Evolutionary conservation across 1,140 invertebrate genomes (phyloP), one percentile per base, ranked within the genome.

Genomic region (Drosophila littoralis): DNA sequence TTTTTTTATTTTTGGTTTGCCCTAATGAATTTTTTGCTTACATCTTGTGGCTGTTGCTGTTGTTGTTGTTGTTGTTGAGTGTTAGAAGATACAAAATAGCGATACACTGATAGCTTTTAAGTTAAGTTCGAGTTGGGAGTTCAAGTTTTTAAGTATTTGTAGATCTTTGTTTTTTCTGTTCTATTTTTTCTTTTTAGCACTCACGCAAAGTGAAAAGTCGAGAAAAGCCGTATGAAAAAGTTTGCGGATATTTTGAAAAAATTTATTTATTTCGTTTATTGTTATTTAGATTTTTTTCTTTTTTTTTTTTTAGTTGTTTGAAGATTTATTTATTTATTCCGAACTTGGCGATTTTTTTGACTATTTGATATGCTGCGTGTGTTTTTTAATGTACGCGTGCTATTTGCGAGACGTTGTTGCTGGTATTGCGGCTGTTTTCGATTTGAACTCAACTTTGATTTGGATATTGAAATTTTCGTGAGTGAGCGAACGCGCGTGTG

Each of bases 371-470:
- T 50, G 67, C 60, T 71, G 77, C 68, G 76, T 67, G 63, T 82
- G 76, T 85, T 88, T 85, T 66, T 88, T 64, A 89, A 89, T 88
- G 78, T 89, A 80, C 84, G 84, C 84, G 84, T 84, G 80, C 81
- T 89, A 65, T 79, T 80, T 90, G 79, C 76, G 81, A 82, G 81
- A 81, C 78, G 90, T 86, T 91, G 90, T 91, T 91, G 90, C 85
- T 91, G 82, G 80, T 91, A 77, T 91, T 91, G 82, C 90, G 85
- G 90, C 82, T 82, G 90, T 82, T 81, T 90, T 91, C 90, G 90
- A 91, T 91, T 91, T 91, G 90, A 91, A 90, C 90, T 85, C 80
- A 86, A 91, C 90, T 91, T 91, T 91, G 90, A 91, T 91, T 91
- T 91, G 79, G 89, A 91, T 91, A 91, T 91, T 91, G 88, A 91